Conservation (phyloP, 2,888 invertebrate species). For the Parnassius apollo region DNA sequence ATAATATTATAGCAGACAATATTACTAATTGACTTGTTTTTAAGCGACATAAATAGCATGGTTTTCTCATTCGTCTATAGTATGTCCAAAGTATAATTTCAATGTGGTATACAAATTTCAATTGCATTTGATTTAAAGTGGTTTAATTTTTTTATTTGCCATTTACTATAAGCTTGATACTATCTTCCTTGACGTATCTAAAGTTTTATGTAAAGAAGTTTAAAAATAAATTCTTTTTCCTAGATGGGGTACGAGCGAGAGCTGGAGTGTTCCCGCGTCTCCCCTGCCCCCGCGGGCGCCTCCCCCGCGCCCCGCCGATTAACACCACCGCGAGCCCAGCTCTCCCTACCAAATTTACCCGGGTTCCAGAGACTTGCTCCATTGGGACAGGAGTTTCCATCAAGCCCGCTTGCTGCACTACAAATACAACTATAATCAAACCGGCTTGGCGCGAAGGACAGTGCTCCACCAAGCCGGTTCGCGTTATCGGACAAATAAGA, state of each 20-base stretch:
- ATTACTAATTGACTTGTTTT: too few relatives aligned
- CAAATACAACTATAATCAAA: neutral
- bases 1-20: too few relatives aligned
- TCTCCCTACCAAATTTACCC: constrained; percentile 15
- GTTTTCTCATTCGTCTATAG: too few relatives aligned
- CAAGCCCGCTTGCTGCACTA: constrained; percentile 20
- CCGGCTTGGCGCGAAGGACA: constrained; percentile 18
- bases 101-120: too few relatives aligned
- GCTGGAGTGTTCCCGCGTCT: constrained; percentile 76
- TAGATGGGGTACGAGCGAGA: constrained; percentile 71
- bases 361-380: constrained; percentile 17
- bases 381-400: constrained; percentile 3
- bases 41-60: too few relatives aligned
- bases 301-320: constrained; percentile 68
- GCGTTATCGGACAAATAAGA: neutral
- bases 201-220: neutral
- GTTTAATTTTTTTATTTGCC: too few relatives aligned
- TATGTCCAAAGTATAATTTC: too few relatives aligned
- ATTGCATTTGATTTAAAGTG: too few relatives aligned
- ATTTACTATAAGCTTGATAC: too few relatives aligned
- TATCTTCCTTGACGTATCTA: too few relatives aligned
- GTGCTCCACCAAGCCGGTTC: neutral
- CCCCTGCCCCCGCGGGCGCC: constrained; percentile 76
- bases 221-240: neutral
- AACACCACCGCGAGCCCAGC: constrained; percentile 38